Evolutionary conservation across 2,113 vertebrate genomes (phyloP).

Genomic region (Galeopterus variegatus): DNA sequence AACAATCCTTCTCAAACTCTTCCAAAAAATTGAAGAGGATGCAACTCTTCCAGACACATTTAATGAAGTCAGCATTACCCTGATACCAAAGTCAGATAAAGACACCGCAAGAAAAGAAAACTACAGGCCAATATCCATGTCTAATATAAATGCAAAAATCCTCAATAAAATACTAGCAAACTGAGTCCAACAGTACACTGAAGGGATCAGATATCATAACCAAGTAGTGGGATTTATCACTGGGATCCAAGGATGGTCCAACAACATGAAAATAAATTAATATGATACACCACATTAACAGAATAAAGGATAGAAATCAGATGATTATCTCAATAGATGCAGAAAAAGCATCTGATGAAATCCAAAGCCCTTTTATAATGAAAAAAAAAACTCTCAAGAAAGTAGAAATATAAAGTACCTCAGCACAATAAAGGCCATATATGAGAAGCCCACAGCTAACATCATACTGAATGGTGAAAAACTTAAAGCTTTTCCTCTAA

Average conservation of each 20-base stretch:
- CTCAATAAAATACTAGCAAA: background rate
- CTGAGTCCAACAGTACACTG: background rate
- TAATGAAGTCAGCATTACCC: background rate
- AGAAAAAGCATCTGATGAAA: background rate
- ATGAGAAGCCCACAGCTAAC: background rate
- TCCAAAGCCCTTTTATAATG: background rate
- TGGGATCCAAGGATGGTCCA: background rate
- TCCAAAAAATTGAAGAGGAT: background rate
- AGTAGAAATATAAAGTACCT: background rate
- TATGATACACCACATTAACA: background rate
- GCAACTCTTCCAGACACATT: background rate
- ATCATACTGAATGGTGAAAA: background rate
- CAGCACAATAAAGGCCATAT: background rate
- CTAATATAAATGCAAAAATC: background rate
- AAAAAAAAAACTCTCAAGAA: background rate
- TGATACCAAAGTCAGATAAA: background rate
- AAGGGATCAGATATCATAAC: background rate
- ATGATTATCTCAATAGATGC: background rate
- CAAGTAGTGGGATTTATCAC: background rate
- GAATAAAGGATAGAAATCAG: background rate
- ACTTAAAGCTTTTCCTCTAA: background rate
- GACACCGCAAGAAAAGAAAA: background rate
- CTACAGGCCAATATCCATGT: background rate
- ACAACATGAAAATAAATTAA: background rate
- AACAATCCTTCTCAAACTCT: background rate